Evolutionary conservation across 2,113 vertebrate species (phyloP).

Genomic region (Aramus guarauna): DNA sequence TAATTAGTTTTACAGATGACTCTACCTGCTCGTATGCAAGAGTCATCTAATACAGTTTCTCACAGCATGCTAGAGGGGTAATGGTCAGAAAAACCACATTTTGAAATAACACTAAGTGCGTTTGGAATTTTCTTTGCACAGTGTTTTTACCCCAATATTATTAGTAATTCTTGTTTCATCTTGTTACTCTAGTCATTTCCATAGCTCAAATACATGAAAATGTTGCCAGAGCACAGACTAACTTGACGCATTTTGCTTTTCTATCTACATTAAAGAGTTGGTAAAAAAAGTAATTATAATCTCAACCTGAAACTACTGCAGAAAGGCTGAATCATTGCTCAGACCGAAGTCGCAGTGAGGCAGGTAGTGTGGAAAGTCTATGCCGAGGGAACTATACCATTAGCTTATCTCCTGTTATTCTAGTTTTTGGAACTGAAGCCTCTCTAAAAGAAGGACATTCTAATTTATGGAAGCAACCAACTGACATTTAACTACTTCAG

Average conservation of each 20-base stretch:
- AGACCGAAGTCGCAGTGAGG: not conserved
- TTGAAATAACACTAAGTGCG: not conserved
- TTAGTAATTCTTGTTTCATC: not conserved
- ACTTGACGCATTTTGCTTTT: not conserved
- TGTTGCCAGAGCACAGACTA: not conserved
- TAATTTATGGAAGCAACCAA: constrained; percentile 55
- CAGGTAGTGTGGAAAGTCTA: not conserved
- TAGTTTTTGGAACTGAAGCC: not conserved
- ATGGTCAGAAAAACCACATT: not conserved
- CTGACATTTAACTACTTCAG: constrained; percentile 52
- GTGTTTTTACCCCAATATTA: not conserved
- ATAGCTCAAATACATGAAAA: not conserved
- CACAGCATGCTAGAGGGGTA: not conserved
- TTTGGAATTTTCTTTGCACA: not conserved
- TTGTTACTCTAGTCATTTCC: not conserved
- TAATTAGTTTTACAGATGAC: not conserved
- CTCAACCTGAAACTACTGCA: not conserved
- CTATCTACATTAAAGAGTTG: not conserved
- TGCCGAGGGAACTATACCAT: not conserved
- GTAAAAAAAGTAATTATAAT: not conserved
- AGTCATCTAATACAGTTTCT: not conserved
- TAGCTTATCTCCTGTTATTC: not conserved
- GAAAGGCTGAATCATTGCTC: not conserved
- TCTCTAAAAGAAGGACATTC: not conserved
- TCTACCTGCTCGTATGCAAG: not conserved